Conservation (phyloP, 2,888 invertebrate species). For the Calameuta filiformis region DNA sequence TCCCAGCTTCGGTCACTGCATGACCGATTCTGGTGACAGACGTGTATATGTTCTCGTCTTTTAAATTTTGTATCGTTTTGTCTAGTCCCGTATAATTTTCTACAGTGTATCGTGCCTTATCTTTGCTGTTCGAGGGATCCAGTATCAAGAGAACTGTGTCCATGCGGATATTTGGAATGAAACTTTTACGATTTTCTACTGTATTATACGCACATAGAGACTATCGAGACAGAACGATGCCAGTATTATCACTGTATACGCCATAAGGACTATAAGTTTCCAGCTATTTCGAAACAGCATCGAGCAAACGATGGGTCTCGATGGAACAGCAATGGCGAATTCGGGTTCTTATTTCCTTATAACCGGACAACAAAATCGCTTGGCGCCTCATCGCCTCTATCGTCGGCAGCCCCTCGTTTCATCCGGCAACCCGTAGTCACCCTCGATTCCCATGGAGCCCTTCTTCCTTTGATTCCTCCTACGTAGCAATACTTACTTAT, state of each 20-base stretch:
- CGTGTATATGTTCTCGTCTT: too few species aligned
- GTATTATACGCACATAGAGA: too few species aligned
- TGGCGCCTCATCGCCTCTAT: slow-evolving; percentile 29
- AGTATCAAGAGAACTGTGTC: too few species aligned
- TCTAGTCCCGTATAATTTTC: too few species aligned
- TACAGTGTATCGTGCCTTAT: too few species aligned
- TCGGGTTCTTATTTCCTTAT: slow-evolving; percentile 38
- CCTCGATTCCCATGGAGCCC: background rate
- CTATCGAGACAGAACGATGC: too few species aligned
- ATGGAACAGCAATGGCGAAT: slow-evolving; percentile 11
- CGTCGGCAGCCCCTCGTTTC: slow-evolving; percentile 19
- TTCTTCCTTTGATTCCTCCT: slow-evolving; percentile 4
- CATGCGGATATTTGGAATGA: too few species aligned
- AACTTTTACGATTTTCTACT: too few species aligned
- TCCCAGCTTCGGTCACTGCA: too few species aligned
- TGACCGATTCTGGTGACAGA: too few species aligned
- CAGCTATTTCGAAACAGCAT: background rate
- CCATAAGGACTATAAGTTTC: background rate
- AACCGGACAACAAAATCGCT: slow-evolving; percentile 26
- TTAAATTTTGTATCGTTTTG: too few species aligned
- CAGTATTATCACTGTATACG: background rate
- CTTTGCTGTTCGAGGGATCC: too few species aligned
- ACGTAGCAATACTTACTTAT: background rate
- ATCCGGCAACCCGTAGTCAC: slow-evolving; percentile 1
- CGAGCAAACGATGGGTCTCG: background rate